Evolutionary conservation across 2,797 vertebrate genomes (phyloP).

Genomic region (Pangasius krempfi): DNA sequence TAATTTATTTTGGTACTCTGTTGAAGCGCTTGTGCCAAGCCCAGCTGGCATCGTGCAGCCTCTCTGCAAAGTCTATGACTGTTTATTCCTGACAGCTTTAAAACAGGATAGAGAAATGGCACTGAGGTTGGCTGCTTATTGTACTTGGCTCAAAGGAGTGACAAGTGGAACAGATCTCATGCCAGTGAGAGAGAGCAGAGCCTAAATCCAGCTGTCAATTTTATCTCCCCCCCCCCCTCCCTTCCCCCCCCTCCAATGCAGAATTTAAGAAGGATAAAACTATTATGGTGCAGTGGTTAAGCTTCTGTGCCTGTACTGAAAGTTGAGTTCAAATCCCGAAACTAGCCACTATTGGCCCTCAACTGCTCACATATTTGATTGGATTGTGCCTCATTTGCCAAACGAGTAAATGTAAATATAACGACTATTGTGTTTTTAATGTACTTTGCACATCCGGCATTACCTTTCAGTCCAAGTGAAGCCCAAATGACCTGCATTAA

Average conservation of each 20-base stretch:
- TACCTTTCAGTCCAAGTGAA: background rate
- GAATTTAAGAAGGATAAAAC: background rate
- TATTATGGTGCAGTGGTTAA: background rate
- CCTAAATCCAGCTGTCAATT: conserved; percentile 13
- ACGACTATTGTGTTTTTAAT: background rate
- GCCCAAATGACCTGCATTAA: background rate
- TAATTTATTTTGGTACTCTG: conserved; percentile 45
- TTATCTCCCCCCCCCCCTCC: background rate
- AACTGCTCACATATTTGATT: background rate
- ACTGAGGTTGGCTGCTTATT: conserved; percentile 16
- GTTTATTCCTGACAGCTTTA: conserved; percentile 24
- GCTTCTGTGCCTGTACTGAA: background rate
- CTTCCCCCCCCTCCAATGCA: background rate
- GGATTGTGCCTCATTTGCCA: background rate
- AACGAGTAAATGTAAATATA: background rate
- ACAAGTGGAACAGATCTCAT: conserved; percentile 20
- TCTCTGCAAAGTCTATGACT: conserved; percentile 31
- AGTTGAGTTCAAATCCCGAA: background rate
- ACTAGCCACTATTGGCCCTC: background rate
- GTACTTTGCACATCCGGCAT: background rate
- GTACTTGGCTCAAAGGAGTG: conserved; percentile 3
- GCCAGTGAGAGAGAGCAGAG: background rate
- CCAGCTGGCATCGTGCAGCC: conserved; percentile 47
- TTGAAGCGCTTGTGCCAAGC: conserved; percentile 53
- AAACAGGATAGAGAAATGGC: conserved; percentile 17